These are phyloP conservation scores for Cyaniris semiargus DNA, from an alignment of 2,888 invertebrate genomes.

Conservation along the genomic window DNA sequence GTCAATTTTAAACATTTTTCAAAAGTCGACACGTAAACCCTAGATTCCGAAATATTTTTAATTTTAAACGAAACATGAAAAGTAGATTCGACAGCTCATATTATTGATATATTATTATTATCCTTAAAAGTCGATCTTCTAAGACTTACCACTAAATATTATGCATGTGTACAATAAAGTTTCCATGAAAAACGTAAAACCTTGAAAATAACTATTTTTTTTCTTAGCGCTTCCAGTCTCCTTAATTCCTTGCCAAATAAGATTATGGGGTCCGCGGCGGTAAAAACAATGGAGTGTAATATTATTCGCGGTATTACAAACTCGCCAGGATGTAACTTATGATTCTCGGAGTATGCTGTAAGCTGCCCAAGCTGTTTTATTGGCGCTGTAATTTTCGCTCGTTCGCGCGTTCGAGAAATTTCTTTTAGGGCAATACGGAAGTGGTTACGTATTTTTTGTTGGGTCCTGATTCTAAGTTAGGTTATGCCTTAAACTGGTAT, in stretches of 20 bases:
- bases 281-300: slow-evolving; percentile 49
- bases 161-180: too few relatives aligned
- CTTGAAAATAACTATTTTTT: too few relatives aligned
- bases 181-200: too few relatives aligned
- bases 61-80: too few relatives aligned
- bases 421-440: slow-evolving; percentile 11
- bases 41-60: too few relatives aligned
- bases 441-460: neutral
- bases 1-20: neutral
- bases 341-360: slow-evolving; percentile 37
- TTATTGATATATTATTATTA: too few relatives aligned
- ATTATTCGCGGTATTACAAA: slow-evolving; percentile 41
- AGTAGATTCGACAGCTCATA: too few relatives aligned
- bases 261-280: slow-evolving; percentile 40
- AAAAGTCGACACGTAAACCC: neutral
- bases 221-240: slow-evolving; percentile 36
- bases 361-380: slow-evolving; percentile 32
- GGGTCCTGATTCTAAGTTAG: neutral
- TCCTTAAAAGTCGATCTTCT: too few relatives aligned
- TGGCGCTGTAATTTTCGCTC: slow-evolving; percentile 16
- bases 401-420: slow-evolving; percentile 6
- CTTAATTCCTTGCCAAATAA: slow-evolving; percentile 35
- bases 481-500: too few relatives aligned
- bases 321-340: slow-evolving; percentile 38
- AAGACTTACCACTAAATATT: too few relatives aligned